phyloP scores from a whole-genome alignment of 2,888 invertebrate genomes.

The Alviniconcha strummeri region DNA sequence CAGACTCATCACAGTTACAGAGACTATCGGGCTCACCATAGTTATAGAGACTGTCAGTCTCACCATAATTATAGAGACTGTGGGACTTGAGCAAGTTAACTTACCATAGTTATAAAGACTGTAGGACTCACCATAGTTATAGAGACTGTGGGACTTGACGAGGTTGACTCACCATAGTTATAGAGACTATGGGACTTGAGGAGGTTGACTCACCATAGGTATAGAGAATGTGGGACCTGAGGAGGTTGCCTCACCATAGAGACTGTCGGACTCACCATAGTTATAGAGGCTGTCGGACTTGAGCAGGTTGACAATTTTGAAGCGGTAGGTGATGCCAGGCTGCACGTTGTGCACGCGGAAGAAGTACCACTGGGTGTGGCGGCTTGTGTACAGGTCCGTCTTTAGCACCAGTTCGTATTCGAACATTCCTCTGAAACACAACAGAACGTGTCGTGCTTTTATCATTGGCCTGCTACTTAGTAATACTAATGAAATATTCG shows the following conservation, averaged over 20 bases:
- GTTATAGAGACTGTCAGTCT: too few relatives aligned
- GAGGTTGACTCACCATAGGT: constrained; percentile 71
- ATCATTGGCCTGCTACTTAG: not conserved
- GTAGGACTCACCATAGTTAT: too few relatives aligned
- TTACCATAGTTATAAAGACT: too few relatives aligned
- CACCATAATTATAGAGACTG: too few relatives aligned
- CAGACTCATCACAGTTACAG: too few relatives aligned
- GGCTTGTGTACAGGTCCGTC: constrained; percentile 72
- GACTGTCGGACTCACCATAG: constrained; percentile 60
- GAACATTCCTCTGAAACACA: constrained; percentile 68
- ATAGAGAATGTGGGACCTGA: constrained; percentile 71
- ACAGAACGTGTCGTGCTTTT: not conserved
- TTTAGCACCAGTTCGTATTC: constrained; percentile 73
- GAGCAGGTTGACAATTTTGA: constrained; percentile 71
- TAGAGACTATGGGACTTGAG: constrained; percentile 61
- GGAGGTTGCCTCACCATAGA: constrained; percentile 56
- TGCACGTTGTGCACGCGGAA: constrained; percentile 69
- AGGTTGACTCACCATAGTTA: constrained; percentile 58
- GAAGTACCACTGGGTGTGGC: constrained; percentile 74
- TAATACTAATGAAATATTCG: too few relatives aligned
- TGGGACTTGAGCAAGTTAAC: too few relatives aligned
- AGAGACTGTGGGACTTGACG: too few relatives aligned
- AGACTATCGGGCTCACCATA: too few relatives aligned
- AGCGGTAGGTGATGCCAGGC: constrained; percentile 69
- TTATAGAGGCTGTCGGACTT: constrained; percentile 71